Conservation (phyloP, 2,797 vertebrate species). For the Graptemys geographica region DNA sequence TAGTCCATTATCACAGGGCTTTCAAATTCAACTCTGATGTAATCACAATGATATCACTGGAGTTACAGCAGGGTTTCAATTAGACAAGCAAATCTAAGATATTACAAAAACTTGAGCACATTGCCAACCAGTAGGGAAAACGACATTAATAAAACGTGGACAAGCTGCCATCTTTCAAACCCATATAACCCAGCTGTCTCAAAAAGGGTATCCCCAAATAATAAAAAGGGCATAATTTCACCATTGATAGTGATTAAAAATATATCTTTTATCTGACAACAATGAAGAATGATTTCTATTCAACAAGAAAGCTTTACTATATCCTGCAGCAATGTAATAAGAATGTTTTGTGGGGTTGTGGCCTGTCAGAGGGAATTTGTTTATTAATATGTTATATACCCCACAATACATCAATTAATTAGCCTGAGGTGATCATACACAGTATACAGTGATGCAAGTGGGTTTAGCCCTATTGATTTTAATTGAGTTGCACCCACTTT, state of each 20-base stretch:
- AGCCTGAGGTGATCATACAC: not conserved
- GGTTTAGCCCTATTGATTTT: not conserved
- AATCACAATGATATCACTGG: not conserved
- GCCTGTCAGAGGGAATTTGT: rapidly evolving
- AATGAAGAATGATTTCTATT: not conserved
- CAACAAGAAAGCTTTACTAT: not conserved
- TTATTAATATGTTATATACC: not conserved
- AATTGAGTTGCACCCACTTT: not conserved
- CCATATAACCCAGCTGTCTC: not conserved
- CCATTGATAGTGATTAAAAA: not conserved
- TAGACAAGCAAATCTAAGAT: not conserved
- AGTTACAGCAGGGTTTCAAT: not conserved
- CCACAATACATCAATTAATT: not conserved
- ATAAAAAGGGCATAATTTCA: not conserved
- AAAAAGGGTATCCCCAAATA: not conserved
- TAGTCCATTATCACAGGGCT: not conserved
- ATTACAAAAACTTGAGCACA: not conserved
- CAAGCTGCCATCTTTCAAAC: not conserved
- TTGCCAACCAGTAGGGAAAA: not conserved
- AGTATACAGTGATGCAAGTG: not conserved
- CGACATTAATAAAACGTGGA: not conserved
- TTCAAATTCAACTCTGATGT: not conserved
- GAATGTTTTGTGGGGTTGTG: not conserved
- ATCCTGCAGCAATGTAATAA: not conserved
- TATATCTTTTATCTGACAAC: not conserved